Conservation (phyloP, 1,140 invertebrate genomes). For the Adoxophyes honmai region DNA sequence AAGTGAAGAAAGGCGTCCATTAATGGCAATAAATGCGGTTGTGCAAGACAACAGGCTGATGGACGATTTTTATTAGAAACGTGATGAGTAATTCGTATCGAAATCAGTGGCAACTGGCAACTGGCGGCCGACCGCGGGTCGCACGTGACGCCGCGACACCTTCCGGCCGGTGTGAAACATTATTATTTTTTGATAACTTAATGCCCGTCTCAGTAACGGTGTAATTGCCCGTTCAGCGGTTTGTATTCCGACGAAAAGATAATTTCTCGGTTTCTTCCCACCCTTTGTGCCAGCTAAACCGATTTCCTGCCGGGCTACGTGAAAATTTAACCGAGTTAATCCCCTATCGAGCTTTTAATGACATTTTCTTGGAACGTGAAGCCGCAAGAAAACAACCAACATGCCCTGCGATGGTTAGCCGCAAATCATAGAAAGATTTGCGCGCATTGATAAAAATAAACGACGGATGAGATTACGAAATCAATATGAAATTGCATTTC, state of each 20-base stretch:
- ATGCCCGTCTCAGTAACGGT: constrained; percentile 63
- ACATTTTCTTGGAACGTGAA: constrained; percentile 59
- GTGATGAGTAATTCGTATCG: constrained; percentile 57
- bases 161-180: constrained; percentile 72
- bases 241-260: constrained; percentile 63
- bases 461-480: constrained; percentile 66
- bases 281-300: constrained; percentile 67
- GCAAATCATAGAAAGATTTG: constrained; percentile 76
- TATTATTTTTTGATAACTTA: constrained; percentile 71
- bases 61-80: constrained; percentile 71
- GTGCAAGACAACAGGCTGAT: constrained; percentile 56
- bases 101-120: constrained; percentile 47
- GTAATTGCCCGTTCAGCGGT: constrained; percentile 73
- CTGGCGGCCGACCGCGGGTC: constrained; percentile 34
- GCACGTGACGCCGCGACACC: constrained; percentile 66
- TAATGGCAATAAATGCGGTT: constrained; percentile 69
- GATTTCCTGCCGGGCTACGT: constrained; percentile 71
- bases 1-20: constrained; percentile 50
- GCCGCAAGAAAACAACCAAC: constrained; percentile 65
- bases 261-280: constrained; percentile 73
- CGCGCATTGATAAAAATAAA: constrained; percentile 74
- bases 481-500: constrained; percentile 77
- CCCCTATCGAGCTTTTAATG: constrained; percentile 71
- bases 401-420: constrained; percentile 63
- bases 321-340: constrained; percentile 67